Evolutionary conservation across 2,797 vertebrate genomes (phyloP).

Genomic region (Mastacembelus armatus): DNA sequence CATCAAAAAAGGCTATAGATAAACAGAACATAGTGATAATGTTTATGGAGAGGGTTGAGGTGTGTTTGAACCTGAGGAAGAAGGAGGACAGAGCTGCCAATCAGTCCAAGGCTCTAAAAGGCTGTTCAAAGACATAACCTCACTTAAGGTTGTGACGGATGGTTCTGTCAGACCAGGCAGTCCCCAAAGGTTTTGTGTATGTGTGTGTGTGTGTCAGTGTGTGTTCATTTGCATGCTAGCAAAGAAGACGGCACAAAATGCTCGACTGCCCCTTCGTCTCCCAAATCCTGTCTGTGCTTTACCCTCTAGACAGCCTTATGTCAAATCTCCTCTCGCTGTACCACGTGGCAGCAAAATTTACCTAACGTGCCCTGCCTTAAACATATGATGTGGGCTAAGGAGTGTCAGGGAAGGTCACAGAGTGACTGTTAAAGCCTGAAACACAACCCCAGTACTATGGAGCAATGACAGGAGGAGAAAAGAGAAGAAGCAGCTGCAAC

Average conservation of each 20-base stretch:
- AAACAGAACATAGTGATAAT: not conserved
- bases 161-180: slow-evolving; percentile 56
- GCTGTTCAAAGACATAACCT: slow-evolving; percentile 65
- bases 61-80: slow-evolving; percentile 44
- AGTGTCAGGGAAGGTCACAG: slow-evolving; percentile 60
- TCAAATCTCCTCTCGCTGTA: slow-evolving; percentile 52
- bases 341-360: slow-evolving; percentile 52
- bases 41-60: slow-evolving; percentile 20
- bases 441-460: slow-evolving; percentile 17
- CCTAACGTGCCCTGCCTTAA: slow-evolving; percentile 53
- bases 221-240: slow-evolving; percentile 61
- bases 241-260: slow-evolving; percentile 44
- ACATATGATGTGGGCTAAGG: slow-evolving; percentile 39
- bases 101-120: slow-evolving; percentile 57
- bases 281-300: slow-evolving; percentile 51
- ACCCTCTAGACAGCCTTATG: slow-evolving; percentile 74
- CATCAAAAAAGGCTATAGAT: not conserved
- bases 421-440: slow-evolving; percentile 54
- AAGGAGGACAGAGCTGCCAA: slow-evolving; percentile 48
- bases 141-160: slow-evolving; percentile 71
- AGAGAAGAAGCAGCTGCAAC: slow-evolving; percentile 27
- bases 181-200: slow-evolving; percentile 42
- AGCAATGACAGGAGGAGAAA: slow-evolving; percentile 33
- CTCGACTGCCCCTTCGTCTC: slow-evolving; percentile 10
- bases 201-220: not conserved